Conservation (phyloP, 1,140 invertebrate species). For the Dinoponera quadriceps region DNA sequence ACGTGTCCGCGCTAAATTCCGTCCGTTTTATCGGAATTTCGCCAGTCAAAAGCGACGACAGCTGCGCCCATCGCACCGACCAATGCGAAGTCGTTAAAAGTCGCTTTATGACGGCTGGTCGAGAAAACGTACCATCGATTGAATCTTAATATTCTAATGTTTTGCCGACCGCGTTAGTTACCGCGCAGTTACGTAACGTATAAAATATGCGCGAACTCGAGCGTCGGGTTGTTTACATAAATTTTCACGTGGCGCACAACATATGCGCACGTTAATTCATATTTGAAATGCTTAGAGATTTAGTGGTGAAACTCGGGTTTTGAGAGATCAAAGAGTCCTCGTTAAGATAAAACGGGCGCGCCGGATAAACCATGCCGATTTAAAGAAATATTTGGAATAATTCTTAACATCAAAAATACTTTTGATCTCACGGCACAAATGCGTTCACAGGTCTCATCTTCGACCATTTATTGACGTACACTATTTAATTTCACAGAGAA, state of each 20-base stretch:
- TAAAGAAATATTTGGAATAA: neutral
- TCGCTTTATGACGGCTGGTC: slow-evolving; percentile 18
- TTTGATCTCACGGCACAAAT: too few species aligned
- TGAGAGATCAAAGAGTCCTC: neutral
- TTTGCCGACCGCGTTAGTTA: neutral
- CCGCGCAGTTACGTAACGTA: neutral
- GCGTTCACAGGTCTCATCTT: neutral
- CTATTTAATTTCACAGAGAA: neutral
- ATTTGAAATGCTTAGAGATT: slow-evolving; percentile 3
- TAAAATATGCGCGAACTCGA: slow-evolving; percentile 4
- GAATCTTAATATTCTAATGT: slow-evolving; percentile 50
- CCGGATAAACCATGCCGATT: neutral
- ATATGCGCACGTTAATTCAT: slow-evolving; percentile 2
- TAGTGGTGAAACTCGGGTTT: slow-evolving; percentile 2
- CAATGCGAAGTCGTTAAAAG: slow-evolving; percentile 39
- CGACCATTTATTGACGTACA: neutral
- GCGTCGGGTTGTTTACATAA: neutral
- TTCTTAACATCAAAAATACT: neutral
- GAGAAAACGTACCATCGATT: slow-evolving; percentile 41
- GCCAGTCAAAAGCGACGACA: slow-evolving; percentile 38
- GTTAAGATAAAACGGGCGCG: neutral
- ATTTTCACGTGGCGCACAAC: slow-evolving; percentile 1
- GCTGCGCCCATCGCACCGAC: slow-evolving; percentile 7
- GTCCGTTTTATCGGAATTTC: slow-evolving; percentile 40
- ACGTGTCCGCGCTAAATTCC: slow-evolving; percentile 33